Conservation (phyloP, 1,140 invertebrate species). For the Orius laevigatus region DNA sequence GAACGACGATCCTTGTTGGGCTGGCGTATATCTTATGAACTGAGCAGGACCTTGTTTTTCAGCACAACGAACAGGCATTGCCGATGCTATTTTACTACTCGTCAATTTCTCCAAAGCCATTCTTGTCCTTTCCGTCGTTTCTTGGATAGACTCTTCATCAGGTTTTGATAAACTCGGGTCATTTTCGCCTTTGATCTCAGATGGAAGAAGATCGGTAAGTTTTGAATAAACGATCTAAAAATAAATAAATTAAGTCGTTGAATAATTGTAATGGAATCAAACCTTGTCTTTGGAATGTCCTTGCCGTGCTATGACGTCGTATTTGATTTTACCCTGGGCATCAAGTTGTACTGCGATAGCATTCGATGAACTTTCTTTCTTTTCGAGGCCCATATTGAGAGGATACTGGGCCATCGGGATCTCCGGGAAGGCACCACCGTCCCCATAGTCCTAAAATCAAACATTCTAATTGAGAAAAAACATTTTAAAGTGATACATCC, state of each 20-base stretch:
- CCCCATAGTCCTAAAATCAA: constrained; percentile 59
- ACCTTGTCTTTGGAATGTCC: constrained; percentile 93
- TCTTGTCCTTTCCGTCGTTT: constrained; percentile 73
- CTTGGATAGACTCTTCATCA: constrained; percentile 64
- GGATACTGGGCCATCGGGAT: constrained; percentile 96
- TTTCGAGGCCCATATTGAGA: constrained; percentile 62
- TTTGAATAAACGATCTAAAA: constrained; percentile 87
- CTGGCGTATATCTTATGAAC: constrained; percentile 94
- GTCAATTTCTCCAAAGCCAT: constrained; percentile 73
- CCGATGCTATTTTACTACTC: constrained; percentile 77
- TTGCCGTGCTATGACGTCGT: constrained; percentile 87
- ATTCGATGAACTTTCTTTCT: constrained; percentile 64
- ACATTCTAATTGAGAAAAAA: too few relatives aligned
- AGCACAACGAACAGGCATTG: constrained; percentile 80
- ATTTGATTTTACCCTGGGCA: constrained; percentile 88
- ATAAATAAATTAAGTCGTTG: neutral
- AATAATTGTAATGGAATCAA: constrained; percentile 1
- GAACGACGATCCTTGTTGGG: constrained; percentile 86
- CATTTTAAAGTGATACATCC: too few relatives aligned
- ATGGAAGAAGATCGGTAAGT: constrained; percentile 78
- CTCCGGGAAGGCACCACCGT: constrained; percentile 98
- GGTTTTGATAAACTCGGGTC: constrained; percentile 79
- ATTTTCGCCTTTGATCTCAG: constrained; percentile 82
- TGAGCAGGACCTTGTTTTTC: constrained; percentile 84
- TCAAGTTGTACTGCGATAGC: constrained; percentile 88